Evolutionary conservation across 2,888 invertebrate species (phyloP), one percentile per base, ranked within the genome.

Genomic region (Apamea epomidion): DNA sequence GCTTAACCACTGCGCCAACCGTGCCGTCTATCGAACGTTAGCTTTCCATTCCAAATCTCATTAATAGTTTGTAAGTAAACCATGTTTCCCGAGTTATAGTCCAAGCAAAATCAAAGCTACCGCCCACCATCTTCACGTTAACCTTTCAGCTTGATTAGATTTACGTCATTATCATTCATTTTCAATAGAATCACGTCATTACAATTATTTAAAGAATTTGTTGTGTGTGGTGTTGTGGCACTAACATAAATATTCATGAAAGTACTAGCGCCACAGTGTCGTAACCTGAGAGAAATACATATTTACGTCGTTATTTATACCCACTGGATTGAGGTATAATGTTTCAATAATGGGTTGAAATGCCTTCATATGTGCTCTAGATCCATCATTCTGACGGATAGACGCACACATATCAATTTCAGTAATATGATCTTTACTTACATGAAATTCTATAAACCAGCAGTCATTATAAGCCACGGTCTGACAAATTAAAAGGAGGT

Each of bases 161-260:
- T 76, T 21, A 82, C 62, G 71, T 72, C 54, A 72, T 42, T 58
- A 21, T 45, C 18, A 42, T 45, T 37, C 1, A n/a, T 32, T 48
- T 72, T 54, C 60, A 54, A 45, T 29, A 58, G 16, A 58, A 69
- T 45, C 42, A 51, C 73, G 85, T 81, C 76, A 82, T 72, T 37
- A 70, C 73, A 83, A 83, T 87, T 87, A 88, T 85, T 79, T 65
- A 16, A 65, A 18, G 42, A 80, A 71, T 60, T 83, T 64, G 87
- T 75, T 62, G 60, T 87, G 89, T 88, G 79, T 84, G 82, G 84
- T 83, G 86, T 82, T 79, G 85, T 80, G 78, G 74, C 71, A 81
- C 71, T 79, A 71, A 51, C 69, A 88, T 92, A 89, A 91, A 92
- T 93, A 93, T 92, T 91, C 90, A 93, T 91, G 82, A n/a, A 42